Evolutionary conservation across 2,888 invertebrate species (phyloP), one percentile per base, ranked within the genome.

Genomic region (Iphiclides podalirius): DNA sequence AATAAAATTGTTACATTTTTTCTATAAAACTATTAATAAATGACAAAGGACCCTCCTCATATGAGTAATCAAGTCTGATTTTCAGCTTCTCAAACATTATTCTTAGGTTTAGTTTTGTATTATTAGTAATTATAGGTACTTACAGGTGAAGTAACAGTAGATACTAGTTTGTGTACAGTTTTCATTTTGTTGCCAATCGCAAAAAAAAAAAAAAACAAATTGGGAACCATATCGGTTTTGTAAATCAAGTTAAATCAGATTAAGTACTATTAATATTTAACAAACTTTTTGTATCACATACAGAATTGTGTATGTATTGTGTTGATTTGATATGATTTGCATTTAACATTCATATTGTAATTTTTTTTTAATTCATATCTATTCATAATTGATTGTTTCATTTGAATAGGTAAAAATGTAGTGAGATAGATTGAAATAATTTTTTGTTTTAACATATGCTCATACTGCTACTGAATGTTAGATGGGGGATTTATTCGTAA

Each of bases 11-110:
- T 23, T 13, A 12, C 2, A 33, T 38, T 38, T 17, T 28, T 34
- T 16, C n/a, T 39, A 23, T 15, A 12, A 17, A 40, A 13, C 28
- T 35, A 28, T 11, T 26, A 33, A 14, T 15, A 23, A 42, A 43
- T 37, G 23, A 35, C 47, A 47, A 47, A 40, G 26, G 16, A 40
- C 12, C 40, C 28, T 28, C 34, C 34, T 6, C 1, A 7, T 2
- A 13, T 37, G 37, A 20, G 37, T 31, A 23, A 37, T 36, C 17
- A 49, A 49, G 49, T 49, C 49, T 49, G 49, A 49, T 44, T 39
- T 49, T 49, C 38, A 34, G 43, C 49, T 44, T 49, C 43, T 35
- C 16, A 35, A 38, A 26, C 23, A 28, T 12, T 14, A n/a, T 13
- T 33, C 8, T 12, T 48, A 47, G 36, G 9, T 20, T n/a, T 28